Conservation (phyloP, 2,113 vertebrate species). For the Acanthisitta chloris region DNA sequence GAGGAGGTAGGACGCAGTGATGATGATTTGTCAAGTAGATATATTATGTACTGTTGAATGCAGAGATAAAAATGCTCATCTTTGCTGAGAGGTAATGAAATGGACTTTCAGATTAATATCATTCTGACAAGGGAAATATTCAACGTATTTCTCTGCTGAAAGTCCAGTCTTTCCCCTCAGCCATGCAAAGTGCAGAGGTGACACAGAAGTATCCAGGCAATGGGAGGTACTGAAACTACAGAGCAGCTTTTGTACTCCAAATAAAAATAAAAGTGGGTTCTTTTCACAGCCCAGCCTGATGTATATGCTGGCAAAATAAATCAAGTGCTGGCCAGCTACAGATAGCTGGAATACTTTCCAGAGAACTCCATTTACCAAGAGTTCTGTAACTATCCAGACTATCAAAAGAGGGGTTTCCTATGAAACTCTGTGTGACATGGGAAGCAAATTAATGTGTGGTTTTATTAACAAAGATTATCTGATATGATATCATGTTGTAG, state of each 20-base stretch:
- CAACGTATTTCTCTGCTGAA: neutral
- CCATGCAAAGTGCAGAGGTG: neutral
- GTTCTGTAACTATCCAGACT: neutral
- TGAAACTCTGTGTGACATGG: neutral
- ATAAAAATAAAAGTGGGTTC: slow-evolving; percentile 37
- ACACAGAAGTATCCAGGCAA: neutral
- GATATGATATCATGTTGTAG: neutral
- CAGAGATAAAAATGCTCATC: neutral
- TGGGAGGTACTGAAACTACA: slow-evolving; percentile 28
- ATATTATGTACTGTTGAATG: neutral
- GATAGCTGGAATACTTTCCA: slow-evolving; percentile 44
- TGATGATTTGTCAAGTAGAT: neutral
- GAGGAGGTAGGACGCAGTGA: neutral
- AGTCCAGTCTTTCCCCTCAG: neutral
- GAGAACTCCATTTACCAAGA: neutral
- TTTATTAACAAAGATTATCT: slow-evolving; percentile 5
- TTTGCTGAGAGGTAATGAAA: neutral
- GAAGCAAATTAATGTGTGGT: neutral
- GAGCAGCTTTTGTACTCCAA: slow-evolving; percentile 43
- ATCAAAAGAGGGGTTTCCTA: neutral
- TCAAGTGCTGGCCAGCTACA: slow-evolving; percentile 27
- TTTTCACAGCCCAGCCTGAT: slow-evolving; percentile 14
- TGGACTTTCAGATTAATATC: neutral
- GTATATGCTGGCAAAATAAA: slow-evolving; percentile 44
- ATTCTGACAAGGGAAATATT: neutral